A percentile compares a stretch with the other conserved stretches of the same genome.
Evolutionary conservation across 30 jellyfish, hydroid and myxozoan genomes (phyloP).

Genomic region (Turritopsis rubra): DNA sequence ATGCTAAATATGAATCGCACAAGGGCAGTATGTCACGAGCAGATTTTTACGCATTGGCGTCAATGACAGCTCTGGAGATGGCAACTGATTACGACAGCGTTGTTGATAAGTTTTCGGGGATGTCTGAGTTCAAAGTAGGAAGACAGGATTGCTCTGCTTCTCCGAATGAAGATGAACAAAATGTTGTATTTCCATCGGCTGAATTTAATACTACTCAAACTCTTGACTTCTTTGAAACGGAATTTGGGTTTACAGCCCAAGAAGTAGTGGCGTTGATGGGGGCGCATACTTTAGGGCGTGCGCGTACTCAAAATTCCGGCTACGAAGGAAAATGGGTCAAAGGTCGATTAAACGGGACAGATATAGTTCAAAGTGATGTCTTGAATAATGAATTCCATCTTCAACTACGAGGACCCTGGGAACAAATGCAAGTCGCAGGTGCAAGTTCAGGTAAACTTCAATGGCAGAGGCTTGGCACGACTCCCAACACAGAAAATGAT

Average conservation of each 20-base stretch:
- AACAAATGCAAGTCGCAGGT: background rate
- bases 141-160: slow-evolving; percentile 24
- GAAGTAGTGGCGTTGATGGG: slow-evolving; percentile 8
- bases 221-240: background rate
- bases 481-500: background rate
- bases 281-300: slow-evolving; percentile 15
- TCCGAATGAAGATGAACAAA: slow-evolving; percentile 24
- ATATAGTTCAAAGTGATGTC: background rate
- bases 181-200: slow-evolving; percentile 5
- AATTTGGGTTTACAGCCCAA: background rate
- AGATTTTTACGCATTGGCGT: slow-evolving; percentile 22
- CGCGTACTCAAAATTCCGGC: slow-evolving; percentile 11
- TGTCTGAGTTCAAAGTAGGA: background rate
- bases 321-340: slow-evolving; percentile 14
- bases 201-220: background rate
- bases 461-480: background rate
- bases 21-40: slow-evolving; percentile 25
- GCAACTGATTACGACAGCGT: background rate
- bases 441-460: background rate
- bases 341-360: background rate
- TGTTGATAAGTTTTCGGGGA: background rate
- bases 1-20: background rate
- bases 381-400: background rate
- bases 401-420: background rate
- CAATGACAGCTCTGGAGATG: background rate